Evolutionary conservation across 1,140 invertebrate species (phyloP), one percentile per base, ranked within the genome.

Genomic region (Psilanteris sp.): DNA sequence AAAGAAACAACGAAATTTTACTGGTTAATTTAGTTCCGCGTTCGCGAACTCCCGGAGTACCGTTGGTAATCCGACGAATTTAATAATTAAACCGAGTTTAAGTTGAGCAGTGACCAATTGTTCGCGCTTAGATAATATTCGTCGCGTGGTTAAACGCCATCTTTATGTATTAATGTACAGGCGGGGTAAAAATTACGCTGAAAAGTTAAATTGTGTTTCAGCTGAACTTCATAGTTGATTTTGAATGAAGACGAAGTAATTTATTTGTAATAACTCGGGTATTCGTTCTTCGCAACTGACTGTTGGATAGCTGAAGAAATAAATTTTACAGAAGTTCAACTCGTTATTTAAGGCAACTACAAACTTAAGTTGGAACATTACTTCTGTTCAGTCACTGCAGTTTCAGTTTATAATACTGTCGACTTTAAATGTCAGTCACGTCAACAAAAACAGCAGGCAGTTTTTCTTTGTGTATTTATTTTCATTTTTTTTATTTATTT

Each of bases 191-290:
- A 55, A 29, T 27, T 41, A 2, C 8, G 14, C 8, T 8, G 39
- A 61, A 50, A 62, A 50, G 57, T 50, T 50, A 50, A 62, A 48
- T 62, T 62, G 32, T 24, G 2, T 31, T 41, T 3, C 15, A 10
- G 24, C 31, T 39, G 43, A 48, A 62, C 50, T 62, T 39, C 15
- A 24, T 50, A 31, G 37, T 2, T 7, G 14, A 8, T 66, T 66
- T 54, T 66, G 9, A 41, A 24, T 3, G 16, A 13, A 27, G 20
- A 0, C 11, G n/a, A 29, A 16, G 46, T 54, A 66, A 66, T 54
- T 66, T 66, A 54, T 66, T 66, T 66, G 46, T 54, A 66, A 66
- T 66, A 66, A 52, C 46, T 66, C 37, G 26, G 29, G 36, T 44
- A 66, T 66, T 66, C 46, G 37, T 39, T 54, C 48, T 43, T 43